These are phyloP conservation scores for Megalurothrips usitatus DNA, from an alignment of 2,888 invertebrate species.

Conservation along the genomic window DNA sequence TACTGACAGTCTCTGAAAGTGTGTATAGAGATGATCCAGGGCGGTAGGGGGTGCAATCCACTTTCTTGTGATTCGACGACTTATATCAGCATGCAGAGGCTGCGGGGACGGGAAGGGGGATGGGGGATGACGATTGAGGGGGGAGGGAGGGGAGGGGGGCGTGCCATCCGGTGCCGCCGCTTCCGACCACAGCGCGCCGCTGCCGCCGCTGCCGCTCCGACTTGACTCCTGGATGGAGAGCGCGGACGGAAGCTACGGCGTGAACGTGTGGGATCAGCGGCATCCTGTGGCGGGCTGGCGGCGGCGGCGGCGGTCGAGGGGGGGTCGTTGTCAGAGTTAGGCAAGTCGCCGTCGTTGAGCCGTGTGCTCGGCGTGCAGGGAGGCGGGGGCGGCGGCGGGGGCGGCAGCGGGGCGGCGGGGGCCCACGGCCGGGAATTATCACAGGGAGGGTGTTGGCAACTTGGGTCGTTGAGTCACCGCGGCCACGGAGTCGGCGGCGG, in stretches of 20 bases:
- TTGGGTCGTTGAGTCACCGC: neutral
- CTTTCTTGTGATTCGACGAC: neutral
- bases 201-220: neutral
- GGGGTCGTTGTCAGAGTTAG: neutral
- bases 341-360: neutral
- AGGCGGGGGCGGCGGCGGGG: neutral
- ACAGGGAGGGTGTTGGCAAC: too few species aligned
- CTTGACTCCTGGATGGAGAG: neutral
- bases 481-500: neutral
- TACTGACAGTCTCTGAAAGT: too few species aligned
- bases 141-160: neutral
- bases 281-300: neutral
- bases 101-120: too few species aligned
- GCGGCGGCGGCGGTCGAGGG: neutral
- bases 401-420: neutral
- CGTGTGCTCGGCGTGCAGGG: neutral
- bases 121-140: too few species aligned
- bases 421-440: too few species aligned
- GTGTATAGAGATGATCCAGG: too few species aligned
- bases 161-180: neutral
- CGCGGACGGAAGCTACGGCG: neutral
- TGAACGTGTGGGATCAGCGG: neutral
- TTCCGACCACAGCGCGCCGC: neutral
- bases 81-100: neutral
- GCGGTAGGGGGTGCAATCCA: neutral